A percentile compares a stretch with the other conserved stretches of the same genome.
These are phyloP conservation scores for Germaria angustata DNA, from an alignment of 2,888 invertebrate species.

Conservation along the genomic window DNA sequence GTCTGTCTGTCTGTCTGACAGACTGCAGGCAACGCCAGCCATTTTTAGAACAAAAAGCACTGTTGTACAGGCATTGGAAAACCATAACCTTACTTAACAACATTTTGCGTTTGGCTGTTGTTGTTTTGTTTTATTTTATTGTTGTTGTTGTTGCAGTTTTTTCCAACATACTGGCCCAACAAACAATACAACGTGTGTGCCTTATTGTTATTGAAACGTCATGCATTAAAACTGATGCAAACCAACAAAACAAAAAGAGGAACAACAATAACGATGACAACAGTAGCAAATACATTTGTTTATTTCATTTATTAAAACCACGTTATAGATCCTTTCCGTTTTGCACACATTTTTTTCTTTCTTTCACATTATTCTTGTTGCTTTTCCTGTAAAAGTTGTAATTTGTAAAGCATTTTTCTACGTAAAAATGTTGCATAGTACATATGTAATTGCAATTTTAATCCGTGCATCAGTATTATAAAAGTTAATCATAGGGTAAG, in stretches of 20 bases:
- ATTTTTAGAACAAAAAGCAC: constrained; percentile 23
- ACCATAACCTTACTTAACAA: constrained; percentile 68
- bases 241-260: neutral
- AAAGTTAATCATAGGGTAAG: neutral
- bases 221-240: constrained; percentile 38
- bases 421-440: neutral
- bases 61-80: constrained; percentile 33
- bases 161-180: neutral
- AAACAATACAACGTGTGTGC: constrained; percentile 36
- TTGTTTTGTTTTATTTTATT: neutral
- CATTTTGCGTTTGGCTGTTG: constrained; percentile 13
- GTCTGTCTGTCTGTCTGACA: neutral
- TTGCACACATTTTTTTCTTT: neutral
- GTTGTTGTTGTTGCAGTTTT: neutral
- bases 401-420: neutral
- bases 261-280: constrained; percentile 5
- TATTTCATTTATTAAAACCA: constrained; percentile 51
- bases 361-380: neutral
- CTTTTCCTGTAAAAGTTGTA: neutral
- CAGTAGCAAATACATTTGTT: constrained; percentile 27
- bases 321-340: constrained; percentile 20
- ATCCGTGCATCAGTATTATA: neutral
- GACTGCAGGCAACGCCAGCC: constrained; percentile 1
- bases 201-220: constrained; percentile 49
- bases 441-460: neutral